Evolutionary conservation across 2,888 invertebrate species (phyloP), one percentile per base, ranked within the genome.

Genomic region (Stenodema calcarata): DNA sequence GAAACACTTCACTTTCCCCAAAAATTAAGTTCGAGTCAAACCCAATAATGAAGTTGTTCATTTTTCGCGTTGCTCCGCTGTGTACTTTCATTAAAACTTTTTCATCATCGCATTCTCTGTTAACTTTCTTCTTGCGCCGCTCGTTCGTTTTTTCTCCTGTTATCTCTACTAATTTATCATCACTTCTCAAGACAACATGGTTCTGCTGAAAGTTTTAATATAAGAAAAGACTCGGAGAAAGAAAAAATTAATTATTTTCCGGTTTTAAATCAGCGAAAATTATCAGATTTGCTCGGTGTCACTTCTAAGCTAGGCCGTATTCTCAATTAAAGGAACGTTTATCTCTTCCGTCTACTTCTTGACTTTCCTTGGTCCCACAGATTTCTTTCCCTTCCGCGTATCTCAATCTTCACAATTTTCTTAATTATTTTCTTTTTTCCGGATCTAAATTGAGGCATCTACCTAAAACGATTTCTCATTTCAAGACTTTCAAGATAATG

Each of bases 71-170:
- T n/a, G 16, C 73, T 73, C 62, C 62, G 62, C 62, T 62, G 62
- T 73, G 73, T 73, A 73, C 73, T 73, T 73, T 73, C 73, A 73
- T 73, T 73, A 73, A 73, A 73, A 73, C 73, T 73, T 73, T 73
- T 73, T 35, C 73, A 73, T 73, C 73, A 73, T 73, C 73, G 73
- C 73, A 41, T 73, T 73, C 73, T 18, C 73, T 73, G 73, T 30
- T 41, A 73, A 41, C 41, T 73, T 73, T 73, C 35, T 30, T 62
- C 47, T 23, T 27, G 23, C 18, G 27, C 62, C 62, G 0, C 62
- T 23, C 62, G 9, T 62, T 62, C 23, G 27, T 16, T 41, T 41
- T 70, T 73, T 73, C 73, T 18, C 9, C 23, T 41, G 73, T 73
- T 73, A 73, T 73, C 73, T 73, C 18, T 28, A 73, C 73, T 73